Percentiles rank a stretch among this genome's conserved stretches.
Evolutionary conservation across 2,113 vertebrate species (phyloP).

Genomic region (Xerus inauris): DNA sequence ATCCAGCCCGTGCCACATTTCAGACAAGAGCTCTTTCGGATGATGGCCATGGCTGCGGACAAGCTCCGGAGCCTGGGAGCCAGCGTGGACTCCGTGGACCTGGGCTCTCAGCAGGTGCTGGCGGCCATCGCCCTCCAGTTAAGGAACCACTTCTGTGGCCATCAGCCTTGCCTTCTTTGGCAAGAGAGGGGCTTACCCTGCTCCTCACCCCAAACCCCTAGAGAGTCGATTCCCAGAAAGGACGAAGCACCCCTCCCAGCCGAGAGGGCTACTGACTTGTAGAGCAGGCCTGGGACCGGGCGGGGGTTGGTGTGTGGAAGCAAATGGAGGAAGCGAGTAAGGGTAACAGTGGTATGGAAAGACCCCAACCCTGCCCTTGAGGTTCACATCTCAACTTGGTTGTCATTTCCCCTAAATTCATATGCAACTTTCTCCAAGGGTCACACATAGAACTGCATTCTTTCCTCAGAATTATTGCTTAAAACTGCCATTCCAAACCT

Average conservation of each 20-base stretch:
- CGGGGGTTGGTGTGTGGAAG: rapidly evolving
- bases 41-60: constrained; percentile 88
- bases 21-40: constrained; percentile 87
- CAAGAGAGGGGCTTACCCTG: too few species aligned
- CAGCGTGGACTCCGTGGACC: constrained; percentile 85
- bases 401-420: not conserved
- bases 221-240: rapidly evolving
- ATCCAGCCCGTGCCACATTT: constrained; percentile 84
- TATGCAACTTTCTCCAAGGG: not conserved
- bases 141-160: rapidly evolving
- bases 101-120: constrained; percentile 89
- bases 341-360: rapidly evolving
- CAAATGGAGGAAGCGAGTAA: too few species aligned
- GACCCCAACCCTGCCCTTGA: rapidly evolving
- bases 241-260: not conserved
- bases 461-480: not conserved
- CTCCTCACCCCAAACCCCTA: not conserved
- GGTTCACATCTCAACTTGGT: rapidly evolving
- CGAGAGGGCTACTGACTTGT: rapidly evolving
- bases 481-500: rapidly evolving
- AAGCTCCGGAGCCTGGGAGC: constrained; percentile 89
- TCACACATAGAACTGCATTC: rapidly evolving
- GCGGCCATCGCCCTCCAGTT: rapidly evolving
- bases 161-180: rapidly evolving
- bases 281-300: rapidly evolving